phyloP scores from a whole-genome alignment of 2,888 invertebrate genomes.

The Nomada fabriciana region DNA sequence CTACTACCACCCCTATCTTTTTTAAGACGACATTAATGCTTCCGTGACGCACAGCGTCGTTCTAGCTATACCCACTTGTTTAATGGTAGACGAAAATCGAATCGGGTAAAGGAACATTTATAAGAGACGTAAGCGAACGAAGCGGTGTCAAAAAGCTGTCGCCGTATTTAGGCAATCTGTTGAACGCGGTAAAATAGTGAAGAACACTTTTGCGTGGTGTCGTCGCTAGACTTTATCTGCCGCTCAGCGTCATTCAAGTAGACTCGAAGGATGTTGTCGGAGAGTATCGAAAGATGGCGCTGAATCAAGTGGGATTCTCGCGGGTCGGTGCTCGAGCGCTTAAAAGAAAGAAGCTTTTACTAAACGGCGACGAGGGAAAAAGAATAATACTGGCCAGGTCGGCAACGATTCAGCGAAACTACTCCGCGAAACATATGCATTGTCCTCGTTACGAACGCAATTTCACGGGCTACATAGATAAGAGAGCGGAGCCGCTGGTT shows the following conservation, averaged over 20 bases:
- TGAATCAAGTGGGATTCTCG: slow-evolving; percentile 17
- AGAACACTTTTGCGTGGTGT: slow-evolving; percentile 15
- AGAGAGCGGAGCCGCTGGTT: slow-evolving; percentile 31
- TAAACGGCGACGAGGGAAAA: neutral
- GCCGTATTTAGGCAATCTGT: neutral
- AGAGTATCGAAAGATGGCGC: slow-evolving; percentile 48
- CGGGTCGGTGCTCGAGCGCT: neutral
- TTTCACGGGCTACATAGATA: slow-evolving; percentile 74
- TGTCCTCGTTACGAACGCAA: slow-evolving; percentile 75
- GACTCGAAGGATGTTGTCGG: slow-evolving; percentile 35
- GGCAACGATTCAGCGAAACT: slow-evolving; percentile 1
- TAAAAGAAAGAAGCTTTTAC: neutral
- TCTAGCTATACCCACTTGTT: too few relatives aligned
- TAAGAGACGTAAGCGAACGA: too few relatives aligned
- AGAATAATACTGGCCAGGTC: neutral
- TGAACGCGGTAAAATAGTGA: slow-evolving; percentile 34
- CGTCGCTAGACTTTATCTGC: slow-evolving; percentile 50
- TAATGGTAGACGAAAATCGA: neutral
- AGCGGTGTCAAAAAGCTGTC: too few relatives aligned
- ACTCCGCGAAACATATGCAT: slow-evolving; percentile 55
- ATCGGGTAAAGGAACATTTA: too few relatives aligned
- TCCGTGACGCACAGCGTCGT: slow-evolving; percentile 2
- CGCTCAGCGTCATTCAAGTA: slow-evolving; percentile 36
- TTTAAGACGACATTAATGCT: slow-evolving; percentile 14
- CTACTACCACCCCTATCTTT: slow-evolving; percentile 6